Base-by-base conservation (phyloP, 2,797 vertebrate genomes). In the Heteromormyrus szaboi region DNA sequence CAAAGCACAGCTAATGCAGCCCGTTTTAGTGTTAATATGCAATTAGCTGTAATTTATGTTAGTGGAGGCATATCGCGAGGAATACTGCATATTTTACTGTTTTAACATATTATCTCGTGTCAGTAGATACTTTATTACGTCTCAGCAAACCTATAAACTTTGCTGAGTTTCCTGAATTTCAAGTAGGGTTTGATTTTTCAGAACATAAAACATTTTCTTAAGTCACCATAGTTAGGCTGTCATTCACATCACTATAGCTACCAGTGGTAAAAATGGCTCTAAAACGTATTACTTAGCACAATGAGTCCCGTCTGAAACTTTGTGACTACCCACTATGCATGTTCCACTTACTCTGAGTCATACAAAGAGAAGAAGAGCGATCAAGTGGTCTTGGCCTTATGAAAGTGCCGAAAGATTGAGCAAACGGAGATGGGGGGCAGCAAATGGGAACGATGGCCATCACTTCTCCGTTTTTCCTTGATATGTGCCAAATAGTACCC, bases 401-500 rank as follows among this genome's bases (percentile, higher is more conserved):
- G 22, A 46, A 81, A 33, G 25, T 68, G 76, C 37, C 1, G 6
- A 81, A 46, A 29, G 48, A 25, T 7, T 50, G 17, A 48, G 83
- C 83, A 25, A 25, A 51, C 0, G 44, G 12, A 50, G 19, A 44
- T 11, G 22, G 72, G 12, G 6, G 9, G 37, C 6, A 0, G 1
- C 2, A 22, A 12, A 8, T 25, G 83, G 44, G 48, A 12, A 4
- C 8, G 22, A 25, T 2, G 7, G 83, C 50, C 11, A 0, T 14
- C 83, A 50, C 22, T 14, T 33, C 54, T 85, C 44, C 0, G 4
- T 19, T 85, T 88, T 44, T 25, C 25, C 44, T 25, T 48, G 53
- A 50, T 85, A 22, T 65, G 88, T 84, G 88, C 88, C 88, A 88
- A 46, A 50, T 84, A 48, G 44, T 33, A 68, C 62, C 9, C 62